These are phyloP conservation scores for Stictocephala bisonia DNA, from an alignment of 2,888 invertebrate genomes.

Conservation along the genomic window DNA sequence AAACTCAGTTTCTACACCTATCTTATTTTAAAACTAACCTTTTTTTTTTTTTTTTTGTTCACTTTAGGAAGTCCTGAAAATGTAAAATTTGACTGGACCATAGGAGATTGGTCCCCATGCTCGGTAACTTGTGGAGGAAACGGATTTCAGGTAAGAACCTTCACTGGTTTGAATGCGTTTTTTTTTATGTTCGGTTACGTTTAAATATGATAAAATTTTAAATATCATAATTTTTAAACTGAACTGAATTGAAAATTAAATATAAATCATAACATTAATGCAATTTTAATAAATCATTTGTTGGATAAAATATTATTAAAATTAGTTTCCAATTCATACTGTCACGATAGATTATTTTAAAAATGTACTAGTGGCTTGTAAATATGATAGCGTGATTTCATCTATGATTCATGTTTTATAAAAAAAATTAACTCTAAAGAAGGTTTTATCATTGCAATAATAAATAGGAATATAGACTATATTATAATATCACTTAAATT, in stretches of 20 bases:
- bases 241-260: not conserved
- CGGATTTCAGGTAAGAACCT: constrained; percentile 71
- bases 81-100: constrained; percentile 80
- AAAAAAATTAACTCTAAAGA: not conserved
- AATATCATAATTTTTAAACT: not conserved
- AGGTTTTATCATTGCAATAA: not conserved
- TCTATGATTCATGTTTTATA: not conserved
- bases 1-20: too few relatives aligned
- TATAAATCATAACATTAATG: not conserved
- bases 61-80: constrained; percentile 64
- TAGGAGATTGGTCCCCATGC: constrained; percentile 88
- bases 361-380: too few relatives aligned
- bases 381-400: too few relatives aligned
- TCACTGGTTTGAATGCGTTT: not conserved
- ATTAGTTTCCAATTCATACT: too few relatives aligned
- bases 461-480: not conserved
- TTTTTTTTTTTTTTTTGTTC: too few relatives aligned
- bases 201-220: not conserved
- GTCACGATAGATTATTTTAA: too few relatives aligned
- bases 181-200: not conserved
- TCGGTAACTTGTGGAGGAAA: constrained; percentile 84
- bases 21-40: too few relatives aligned
- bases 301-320: too few relatives aligned
- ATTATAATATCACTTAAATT: too few relatives aligned
- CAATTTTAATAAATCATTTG: too few relatives aligned